A percentile compares a stretch with the other conserved stretches of the same genome.
These are phyloP conservation scores for Archaeoteleia sp. DNA, from an alignment of 2,888 invertebrate species.

Conservation along the genomic window DNA sequence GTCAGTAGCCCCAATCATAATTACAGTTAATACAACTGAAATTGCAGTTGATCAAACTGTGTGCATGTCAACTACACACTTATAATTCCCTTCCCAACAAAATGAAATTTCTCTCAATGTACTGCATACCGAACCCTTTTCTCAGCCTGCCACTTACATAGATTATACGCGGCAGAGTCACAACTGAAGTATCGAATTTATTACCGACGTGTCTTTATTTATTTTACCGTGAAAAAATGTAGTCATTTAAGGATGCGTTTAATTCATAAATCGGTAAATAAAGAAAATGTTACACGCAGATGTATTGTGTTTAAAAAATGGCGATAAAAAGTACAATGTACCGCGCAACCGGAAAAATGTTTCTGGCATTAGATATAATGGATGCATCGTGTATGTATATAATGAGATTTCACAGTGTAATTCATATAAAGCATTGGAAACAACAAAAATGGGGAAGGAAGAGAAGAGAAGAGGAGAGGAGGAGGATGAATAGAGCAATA, in stretches of 20 bases:
- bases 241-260: slow-evolving; percentile 3
- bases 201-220: no score
- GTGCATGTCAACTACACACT: no score
- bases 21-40: no score
- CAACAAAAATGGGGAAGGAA: slow-evolving; percentile 59
- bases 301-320: slow-evolving; percentile 42
- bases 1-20: no score
- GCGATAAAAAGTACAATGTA: slow-evolving; percentile 44
- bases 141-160: no score
- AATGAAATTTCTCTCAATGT: no score
- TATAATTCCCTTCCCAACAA: no score
- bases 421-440: slow-evolving; percentile 72
- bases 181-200: no score
- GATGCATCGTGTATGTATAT: slow-evolving; percentile 70
- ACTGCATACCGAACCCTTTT: no score
- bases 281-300: slow-evolving; percentile 59
- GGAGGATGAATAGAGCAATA: slow-evolving; percentile 58
- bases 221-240: background rate
- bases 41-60: no score
- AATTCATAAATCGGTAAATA: slow-evolving; percentile 60
- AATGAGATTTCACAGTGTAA: slow-evolving; percentile 73
- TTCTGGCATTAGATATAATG: slow-evolving; percentile 66
- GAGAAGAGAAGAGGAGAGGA: slow-evolving; percentile 20
- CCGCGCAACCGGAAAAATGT: slow-evolving; percentile 60
- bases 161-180: no score